Percentiles rank a stretch among this genome's conserved stretches.
These are phyloP conservation scores for Exephanes ischioxanthus DNA, from an alignment of 2,888 invertebrate species.

Conservation along the genomic window DNA sequence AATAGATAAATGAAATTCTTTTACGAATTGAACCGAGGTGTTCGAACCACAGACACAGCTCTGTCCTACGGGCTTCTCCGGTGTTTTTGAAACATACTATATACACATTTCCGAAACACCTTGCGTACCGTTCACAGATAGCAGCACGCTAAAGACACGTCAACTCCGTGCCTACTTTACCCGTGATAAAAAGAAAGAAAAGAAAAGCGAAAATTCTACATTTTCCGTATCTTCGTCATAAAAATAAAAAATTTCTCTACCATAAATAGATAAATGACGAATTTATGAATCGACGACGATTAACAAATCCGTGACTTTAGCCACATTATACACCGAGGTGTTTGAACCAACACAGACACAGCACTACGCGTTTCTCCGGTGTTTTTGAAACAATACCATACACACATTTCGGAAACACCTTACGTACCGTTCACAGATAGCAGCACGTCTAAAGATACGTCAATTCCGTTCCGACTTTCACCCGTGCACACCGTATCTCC, in stretches of 20 bases:
- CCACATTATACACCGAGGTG: neutral
- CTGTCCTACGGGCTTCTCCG: neutral
- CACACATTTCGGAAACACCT: conserved; percentile 8
- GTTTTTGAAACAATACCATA: neutral
- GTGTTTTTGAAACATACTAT: neutral
- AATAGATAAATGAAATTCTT: neutral
- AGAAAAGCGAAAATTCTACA: conserved; percentile 31
- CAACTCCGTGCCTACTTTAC: no score
- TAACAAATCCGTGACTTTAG: neutral
- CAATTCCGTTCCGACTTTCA: conserved; percentile 60
- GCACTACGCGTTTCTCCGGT: neutral
- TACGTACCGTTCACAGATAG: conserved; percentile 63
- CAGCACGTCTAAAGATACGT: conserved; percentile 57
- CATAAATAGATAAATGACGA: conserved; percentile 5
- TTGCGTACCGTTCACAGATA: no score
- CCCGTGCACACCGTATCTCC: conserved; percentile 55
- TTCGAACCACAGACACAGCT: no score
- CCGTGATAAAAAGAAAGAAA: neutral
- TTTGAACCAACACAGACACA: no score
- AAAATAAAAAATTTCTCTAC: conserved; percentile 57
- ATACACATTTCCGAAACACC: neutral
- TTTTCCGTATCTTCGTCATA: conserved; percentile 26
- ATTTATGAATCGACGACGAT: neutral
- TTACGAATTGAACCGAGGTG: no score
- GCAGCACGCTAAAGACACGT: no score